These are phyloP conservation scores for Cichladusa arquata DNA, from an alignment of 2,113 vertebrate species.

Conservation along the genomic window DNA sequence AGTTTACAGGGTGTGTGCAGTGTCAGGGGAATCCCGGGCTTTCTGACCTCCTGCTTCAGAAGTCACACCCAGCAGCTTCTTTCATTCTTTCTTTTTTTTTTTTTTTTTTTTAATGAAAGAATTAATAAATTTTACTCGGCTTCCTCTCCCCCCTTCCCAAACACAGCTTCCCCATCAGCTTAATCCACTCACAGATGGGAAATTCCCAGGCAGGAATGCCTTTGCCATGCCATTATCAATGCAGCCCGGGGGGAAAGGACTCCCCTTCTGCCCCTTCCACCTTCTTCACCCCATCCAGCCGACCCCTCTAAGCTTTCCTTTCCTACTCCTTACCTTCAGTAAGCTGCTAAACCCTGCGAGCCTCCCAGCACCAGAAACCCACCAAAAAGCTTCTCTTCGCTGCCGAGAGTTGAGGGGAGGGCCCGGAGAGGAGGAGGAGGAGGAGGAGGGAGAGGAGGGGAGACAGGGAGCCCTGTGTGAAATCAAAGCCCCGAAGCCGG, in stretches of 20 bases:
- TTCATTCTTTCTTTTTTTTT: neutral
- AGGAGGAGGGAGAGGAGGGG: neutral
- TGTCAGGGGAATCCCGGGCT: neutral
- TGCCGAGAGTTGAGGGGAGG: neutral
- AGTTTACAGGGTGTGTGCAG: constrained; percentile 36
- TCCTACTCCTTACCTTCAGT: neutral
- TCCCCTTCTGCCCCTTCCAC: neutral
- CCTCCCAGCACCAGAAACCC: neutral
- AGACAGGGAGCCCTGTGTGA: constrained; percentile 23
- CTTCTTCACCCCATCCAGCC: neutral
- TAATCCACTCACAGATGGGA: neutral
- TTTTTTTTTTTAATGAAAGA: neutral
- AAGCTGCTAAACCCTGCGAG: neutral
- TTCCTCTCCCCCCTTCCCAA: neutral
- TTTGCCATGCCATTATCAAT: neutral
- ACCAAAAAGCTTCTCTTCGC: neutral
- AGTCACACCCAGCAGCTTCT: neutral
- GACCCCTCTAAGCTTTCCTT: neutral
- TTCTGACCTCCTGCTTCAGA: neutral
- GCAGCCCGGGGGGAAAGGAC: neutral
- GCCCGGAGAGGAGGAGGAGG: neutral
- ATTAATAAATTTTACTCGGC: neutral
- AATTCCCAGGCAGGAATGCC: neutral
- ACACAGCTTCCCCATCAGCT: neutral
- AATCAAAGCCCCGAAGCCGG: constrained; percentile 19